Base-by-base conservation (phyloP, 1,140 invertebrate genomes). In the Hirudo medicinalis region DNA sequence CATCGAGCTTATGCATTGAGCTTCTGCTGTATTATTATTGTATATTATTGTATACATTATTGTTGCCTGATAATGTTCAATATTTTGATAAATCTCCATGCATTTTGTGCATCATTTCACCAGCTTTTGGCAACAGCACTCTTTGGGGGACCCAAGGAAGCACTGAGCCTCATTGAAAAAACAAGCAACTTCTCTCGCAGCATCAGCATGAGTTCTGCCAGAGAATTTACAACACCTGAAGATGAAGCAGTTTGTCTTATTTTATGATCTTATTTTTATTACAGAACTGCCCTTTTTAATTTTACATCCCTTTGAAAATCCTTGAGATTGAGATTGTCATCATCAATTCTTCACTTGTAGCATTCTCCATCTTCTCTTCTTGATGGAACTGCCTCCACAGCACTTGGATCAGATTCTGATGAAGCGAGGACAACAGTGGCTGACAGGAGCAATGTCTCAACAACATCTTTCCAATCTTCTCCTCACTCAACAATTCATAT, bases 71-170 rank as follows among this genome's bases (percentile, higher is more conserved):
- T 36, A 6, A 36, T 36, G 6, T 36, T 36, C 32, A 36, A 36
- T 36, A 36, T 36, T 36, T 36, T 57, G 54, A n/a, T 9, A 2
- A 20, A n/a, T 25, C 2, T 57, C 9, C 9, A 57, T 25, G 20
- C 9, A 57, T 57, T 57, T 63, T 9, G 8, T 63, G 0, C 8
- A 68, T 8, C 36, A 4, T 43, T 22, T 40, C 22, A 32, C 67
- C 67, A 72, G 72, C 36, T 72, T 11, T 15, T 72, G 49, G 66
- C 66, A 20, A 63, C 72, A 36, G 72, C 72, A 22, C 55, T 72
- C 20, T 32, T 49, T 17, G 67, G 72, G 20, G 72, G 72, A 27
- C 66, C 72, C 11, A 72, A 70, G 32, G 72, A 40, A 20, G 72
- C 63, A 40, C 54, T 72, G 19, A 54, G 36, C 20, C 20, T 72